Percentiles rank a stretch among this genome's conserved stretches.
phyloP scores from a whole-genome alignment of 2,797 vertebrate species.

The Myotis daubentonii region DNA sequence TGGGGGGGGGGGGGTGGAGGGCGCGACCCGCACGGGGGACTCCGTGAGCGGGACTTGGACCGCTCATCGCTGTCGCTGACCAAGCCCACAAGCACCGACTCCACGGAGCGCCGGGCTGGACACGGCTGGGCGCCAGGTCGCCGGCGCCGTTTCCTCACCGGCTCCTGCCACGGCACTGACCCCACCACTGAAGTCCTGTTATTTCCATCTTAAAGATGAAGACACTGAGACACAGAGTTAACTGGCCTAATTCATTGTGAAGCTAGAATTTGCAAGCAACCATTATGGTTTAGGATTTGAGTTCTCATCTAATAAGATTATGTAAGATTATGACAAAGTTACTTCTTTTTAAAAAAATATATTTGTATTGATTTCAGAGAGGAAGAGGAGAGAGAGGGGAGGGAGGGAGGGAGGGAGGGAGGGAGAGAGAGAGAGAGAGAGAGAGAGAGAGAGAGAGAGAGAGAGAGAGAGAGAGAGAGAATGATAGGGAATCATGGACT shows the following conservation, averaged over 20 bases:
- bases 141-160: not conserved
- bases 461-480: too few relatives aligned
- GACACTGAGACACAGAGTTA: not conserved
- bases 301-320: not conserved
- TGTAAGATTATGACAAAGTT: not conserved
- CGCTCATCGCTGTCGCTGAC: constrained; percentile 74
- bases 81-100: constrained; percentile 70
- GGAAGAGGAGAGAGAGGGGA: too few relatives aligned
- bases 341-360: not conserved
- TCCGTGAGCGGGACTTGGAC: not conserved
- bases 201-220: not conserved
- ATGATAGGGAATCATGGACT: too few relatives aligned
- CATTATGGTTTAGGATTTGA: not conserved
- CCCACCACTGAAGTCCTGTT: too few relatives aligned
- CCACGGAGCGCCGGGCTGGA: not conserved
- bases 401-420: too few relatives aligned
- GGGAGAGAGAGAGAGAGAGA: too few relatives aligned
- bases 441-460: too few relatives aligned
- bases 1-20: not conserved
- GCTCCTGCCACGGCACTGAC: too few relatives aligned
- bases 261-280: not conserved
- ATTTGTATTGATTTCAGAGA: too few relatives aligned
- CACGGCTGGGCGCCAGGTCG: not conserved
- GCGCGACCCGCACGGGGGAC: not conserved
- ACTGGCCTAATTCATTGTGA: not conserved